phyloP scores from a whole-genome alignment of 2,113 vertebrate genomes.

The Brachionichthys hirsutus region DNA sequence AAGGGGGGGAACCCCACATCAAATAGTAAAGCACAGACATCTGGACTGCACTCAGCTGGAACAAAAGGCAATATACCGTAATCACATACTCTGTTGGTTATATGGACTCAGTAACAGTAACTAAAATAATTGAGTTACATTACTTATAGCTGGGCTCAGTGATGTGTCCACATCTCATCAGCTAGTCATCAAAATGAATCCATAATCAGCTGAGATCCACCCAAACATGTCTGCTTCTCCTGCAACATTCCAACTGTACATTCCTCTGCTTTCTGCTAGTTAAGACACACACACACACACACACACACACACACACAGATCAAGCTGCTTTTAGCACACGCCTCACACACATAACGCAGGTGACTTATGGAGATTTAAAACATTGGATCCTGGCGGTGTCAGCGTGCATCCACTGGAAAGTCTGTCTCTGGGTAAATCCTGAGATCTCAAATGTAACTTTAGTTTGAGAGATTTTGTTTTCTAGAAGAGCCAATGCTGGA shows the following conservation, averaged over 20 bases:
- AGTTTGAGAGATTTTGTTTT: slow-evolving; percentile 2
- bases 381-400: background rate
- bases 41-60: background rate
- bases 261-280: no score
- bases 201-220: slow-evolving; percentile 22
- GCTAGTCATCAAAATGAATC: background rate
- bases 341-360: background rate
- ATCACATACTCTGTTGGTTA: no score
- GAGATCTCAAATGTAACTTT: background rate
- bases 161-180: no score
- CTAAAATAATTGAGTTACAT: no score
- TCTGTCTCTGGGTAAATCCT: background rate
- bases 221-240: slow-evolving; percentile 13
- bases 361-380: background rate
- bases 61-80: no score
- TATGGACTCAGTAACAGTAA: no score
- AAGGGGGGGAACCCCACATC: background rate
- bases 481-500: no score
- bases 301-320: no score
- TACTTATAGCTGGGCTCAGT: no score
- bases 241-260: slow-evolving; percentile 44
- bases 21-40: background rate
- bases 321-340: no score
- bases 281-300: slow-evolving; percentile 1
- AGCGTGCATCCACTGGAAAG: no score